Conservation (phyloP, 2,888 invertebrate genomes). For the Lingula anatina region DNA sequence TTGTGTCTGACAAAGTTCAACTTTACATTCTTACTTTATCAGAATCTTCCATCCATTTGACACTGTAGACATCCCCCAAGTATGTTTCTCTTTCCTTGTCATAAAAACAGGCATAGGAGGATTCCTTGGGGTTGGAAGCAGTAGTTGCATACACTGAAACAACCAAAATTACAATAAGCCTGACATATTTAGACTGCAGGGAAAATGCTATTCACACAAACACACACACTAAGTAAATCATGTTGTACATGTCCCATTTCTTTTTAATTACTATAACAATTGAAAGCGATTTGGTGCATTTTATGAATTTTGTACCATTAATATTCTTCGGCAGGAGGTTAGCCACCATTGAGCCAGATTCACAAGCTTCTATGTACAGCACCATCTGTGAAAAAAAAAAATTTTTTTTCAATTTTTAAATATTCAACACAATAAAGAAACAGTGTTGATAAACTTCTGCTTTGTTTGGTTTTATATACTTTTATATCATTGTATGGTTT, state of each 20-base stretch:
- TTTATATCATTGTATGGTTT: no score
- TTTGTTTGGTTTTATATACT: no score
- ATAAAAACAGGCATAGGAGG: conserved; percentile 58
- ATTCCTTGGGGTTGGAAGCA: conserved; percentile 57
- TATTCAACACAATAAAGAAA: neutral
- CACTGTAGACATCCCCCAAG: conserved; percentile 59
- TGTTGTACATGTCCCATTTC: neutral
- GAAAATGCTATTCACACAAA: no score
- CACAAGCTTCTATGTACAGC: conserved; percentile 60
- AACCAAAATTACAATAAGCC: no score
- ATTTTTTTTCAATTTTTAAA: conserved; percentile 1
- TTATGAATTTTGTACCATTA: conserved; percentile 46
- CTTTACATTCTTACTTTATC: conserved; percentile 49
- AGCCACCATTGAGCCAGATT: conserved; percentile 60
- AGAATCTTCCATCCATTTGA: conserved; percentile 60
- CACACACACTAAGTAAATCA: neutral
- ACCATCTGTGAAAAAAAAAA: conserved; percentile 53
- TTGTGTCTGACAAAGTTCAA: no score
- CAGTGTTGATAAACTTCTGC: conserved; percentile 1
- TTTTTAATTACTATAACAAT: no score
- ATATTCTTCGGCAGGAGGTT: conserved; percentile 52
- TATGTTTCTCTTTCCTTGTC: conserved; percentile 53
- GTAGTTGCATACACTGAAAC: conserved; percentile 59
- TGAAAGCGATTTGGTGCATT: neutral
- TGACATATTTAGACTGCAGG: no score